Base-by-base conservation (phyloP, 2,888 invertebrate genomes). In the Choristoneura rosaceana region DNA sequence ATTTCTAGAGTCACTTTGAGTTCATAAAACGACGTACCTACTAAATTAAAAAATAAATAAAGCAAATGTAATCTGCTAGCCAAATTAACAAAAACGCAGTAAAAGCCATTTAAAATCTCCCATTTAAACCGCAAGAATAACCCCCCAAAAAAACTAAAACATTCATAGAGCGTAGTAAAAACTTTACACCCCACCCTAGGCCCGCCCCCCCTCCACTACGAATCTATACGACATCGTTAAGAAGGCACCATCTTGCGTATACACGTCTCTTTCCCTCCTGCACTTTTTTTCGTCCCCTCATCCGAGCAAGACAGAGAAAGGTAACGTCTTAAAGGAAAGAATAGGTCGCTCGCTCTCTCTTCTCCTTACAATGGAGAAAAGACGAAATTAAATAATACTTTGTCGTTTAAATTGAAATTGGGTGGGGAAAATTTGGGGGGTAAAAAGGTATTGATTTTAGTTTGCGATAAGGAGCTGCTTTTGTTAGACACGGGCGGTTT, bases 301-400 rank as follows among this genome's bases (percentile, higher is more conserved):
- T 75, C 63, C 74, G 60, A 70, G 79, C n/a, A 43, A 74, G 85
- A 89, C 74, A 77, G 85, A 81, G 90, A 87, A 74, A 76, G 82
- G 66, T 73, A 79, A 84, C 88, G 85, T 93, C 93, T 93, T 93
- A 84, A 85, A 85, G 85, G 87, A 88, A 86, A 80, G 83, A 81
- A 81, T 84, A 84, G 77, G 77, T 81, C 78, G 82, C 84, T 80
- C 80, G 87, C 87, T 87, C 88, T 77, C 87, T 87, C 87, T 80
- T 78, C 88, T 85, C 90, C 90, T 91, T 90, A 93, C 93, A 93
- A 93, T 91, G 87, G 91, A 87, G 92, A 93, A 94, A 93, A 93
- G 92, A 92, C 92, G 89, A 92, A 93, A 93, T 94, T 93, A 93
- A 94, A 93, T 92, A 93, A 93, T 93, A 93, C 93, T 94, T 94